Base-by-base conservation (phyloP, 2,113 vertebrate species). In the Brachirus orientalis region DNA sequence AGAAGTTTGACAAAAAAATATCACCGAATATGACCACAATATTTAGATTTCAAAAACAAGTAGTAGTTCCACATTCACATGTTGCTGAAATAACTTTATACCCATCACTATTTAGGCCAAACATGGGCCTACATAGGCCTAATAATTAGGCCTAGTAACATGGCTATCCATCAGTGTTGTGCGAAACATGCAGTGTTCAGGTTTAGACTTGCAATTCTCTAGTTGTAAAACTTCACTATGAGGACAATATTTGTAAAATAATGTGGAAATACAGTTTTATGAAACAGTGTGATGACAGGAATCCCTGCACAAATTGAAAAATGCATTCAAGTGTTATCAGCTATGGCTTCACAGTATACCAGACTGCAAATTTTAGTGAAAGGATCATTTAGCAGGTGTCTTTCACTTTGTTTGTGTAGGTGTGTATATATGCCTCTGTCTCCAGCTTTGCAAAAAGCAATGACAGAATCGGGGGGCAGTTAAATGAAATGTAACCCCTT, bases 311-410 rank as follows among this genome's bases (percentile, higher is more conserved):
- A 38, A 18, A 47, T 18, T 2, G 9, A 63, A 45, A 35, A 52
- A 20, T 48, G 17, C 20, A 37, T 35, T 40, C 10, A 60, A 60
- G 43, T 65, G 53, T 18, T 33, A 41, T 77, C 54, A 48, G 10
- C 13, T 18, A 19, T 57, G 16, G 5, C 59, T 52, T 12, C 11
- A 33, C 40, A 36, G 57, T 51, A 44, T 22, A 48, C 3, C 18
- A 37, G 50, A 48, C 17, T 55, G 36, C 22, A 50, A 35, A 40
- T 47, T 51, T 22, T 18, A 33, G 22, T 12, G 43, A 57, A 28
- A 12, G 28, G 28, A 45, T 64, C 19, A 60, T 65, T 77, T 41
- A 47, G 22, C 14, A 33, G 11, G 16, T 35, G 50, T 9, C 22
- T 35, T 3, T 35, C 22, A 35, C n/a, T 53, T 22, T 51, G 46